A percentile compares a stretch with the other conserved stretches of the same genome.
Conservation (phyloP, 2,888 invertebrate genomes). For the Stomorhina lunata region DNA sequence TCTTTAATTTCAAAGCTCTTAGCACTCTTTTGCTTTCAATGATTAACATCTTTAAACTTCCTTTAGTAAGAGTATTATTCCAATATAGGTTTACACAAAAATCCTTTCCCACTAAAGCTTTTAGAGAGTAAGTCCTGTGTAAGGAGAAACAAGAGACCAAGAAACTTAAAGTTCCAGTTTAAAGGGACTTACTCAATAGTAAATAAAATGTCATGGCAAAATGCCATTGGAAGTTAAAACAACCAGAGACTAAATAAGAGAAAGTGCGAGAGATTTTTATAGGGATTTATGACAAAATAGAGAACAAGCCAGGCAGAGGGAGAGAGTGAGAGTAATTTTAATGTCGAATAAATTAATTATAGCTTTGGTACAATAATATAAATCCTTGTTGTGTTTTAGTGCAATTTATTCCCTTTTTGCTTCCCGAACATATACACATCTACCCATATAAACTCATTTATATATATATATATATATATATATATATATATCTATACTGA, state of each 20-base stretch:
- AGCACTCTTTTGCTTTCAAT: neutral
- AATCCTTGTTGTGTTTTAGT: neutral
- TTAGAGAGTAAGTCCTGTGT: slow-evolving; percentile 10
- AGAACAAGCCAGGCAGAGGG: neutral
- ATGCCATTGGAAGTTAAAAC: slow-evolving; percentile 49
- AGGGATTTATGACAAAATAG: neutral
- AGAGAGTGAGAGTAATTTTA: neutral
- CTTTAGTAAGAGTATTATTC: neutral
- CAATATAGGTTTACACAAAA: neutral
- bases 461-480: no score
- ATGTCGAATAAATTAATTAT: slow-evolving; percentile 18
- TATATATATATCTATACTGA: no score
- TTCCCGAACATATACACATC: neutral
- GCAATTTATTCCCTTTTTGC: neutral
- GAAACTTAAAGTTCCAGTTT: neutral
- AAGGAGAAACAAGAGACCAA: neutral
- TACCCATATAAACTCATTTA: no score
- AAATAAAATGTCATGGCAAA: slow-evolving; percentile 59
- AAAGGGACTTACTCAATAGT: neutral
- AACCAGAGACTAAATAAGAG: neutral
- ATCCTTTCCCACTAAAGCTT: slow-evolving; percentile 25
- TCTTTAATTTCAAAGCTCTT: neutral
- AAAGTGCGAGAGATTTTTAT: neutral
- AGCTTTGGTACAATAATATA: slow-evolving; percentile 23
- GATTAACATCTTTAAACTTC: neutral